Percentiles rank a stretch among this genome's conserved stretches.
These are phyloP conservation scores for Odontophorus gujanensis DNA, from an alignment of 2,113 vertebrate genomes.

Conservation along the genomic window DNA sequence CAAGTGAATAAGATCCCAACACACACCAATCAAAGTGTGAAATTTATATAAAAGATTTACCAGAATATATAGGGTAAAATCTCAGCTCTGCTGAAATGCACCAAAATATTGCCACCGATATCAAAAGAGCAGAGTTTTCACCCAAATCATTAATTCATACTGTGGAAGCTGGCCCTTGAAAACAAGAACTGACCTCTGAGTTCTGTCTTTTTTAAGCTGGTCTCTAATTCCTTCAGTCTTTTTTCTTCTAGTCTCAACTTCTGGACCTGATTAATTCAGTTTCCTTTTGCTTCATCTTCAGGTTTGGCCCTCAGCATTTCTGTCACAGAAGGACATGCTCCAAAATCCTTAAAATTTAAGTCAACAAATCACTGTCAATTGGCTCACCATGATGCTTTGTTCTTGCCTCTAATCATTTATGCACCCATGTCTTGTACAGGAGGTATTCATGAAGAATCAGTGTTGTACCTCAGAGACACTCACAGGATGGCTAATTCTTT, in stretches of 20 bases:
- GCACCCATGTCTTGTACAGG: background rate
- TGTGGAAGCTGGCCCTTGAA: background rate
- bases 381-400: background rate
- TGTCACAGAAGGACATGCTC: background rate
- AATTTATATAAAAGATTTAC: background rate
- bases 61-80: background rate
- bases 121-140: background rate
- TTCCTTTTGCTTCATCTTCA: background rate
- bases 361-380: background rate
- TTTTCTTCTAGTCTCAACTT: background rate
- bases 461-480: background rate
- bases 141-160: background rate
- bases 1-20: background rate
- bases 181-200: background rate
- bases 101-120: background rate
- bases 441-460: background rate
- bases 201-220: background rate
- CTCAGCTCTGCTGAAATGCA: background rate
- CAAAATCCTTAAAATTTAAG: background rate
- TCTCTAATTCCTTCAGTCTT: background rate
- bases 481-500: background rate
- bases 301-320: background rate
- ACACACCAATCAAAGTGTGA: background rate
- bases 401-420: background rate
- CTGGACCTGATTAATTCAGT: background rate